These are phyloP conservation scores for Hyla sarda DNA, from an alignment of 2,113 vertebrate species.

Conservation along the genomic window DNA sequence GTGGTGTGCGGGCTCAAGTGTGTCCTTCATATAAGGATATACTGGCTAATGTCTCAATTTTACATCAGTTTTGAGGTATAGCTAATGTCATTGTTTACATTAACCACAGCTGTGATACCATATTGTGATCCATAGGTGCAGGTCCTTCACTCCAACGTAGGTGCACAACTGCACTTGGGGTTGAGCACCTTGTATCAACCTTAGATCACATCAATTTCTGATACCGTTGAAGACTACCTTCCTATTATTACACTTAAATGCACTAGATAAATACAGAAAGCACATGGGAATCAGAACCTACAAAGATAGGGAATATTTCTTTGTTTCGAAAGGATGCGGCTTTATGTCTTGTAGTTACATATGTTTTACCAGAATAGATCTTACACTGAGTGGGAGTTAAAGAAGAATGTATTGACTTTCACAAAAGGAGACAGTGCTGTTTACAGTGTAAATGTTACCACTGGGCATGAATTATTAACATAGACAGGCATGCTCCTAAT, in stretches of 20 bases:
- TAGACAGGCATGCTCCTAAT: constrained; percentile 35
- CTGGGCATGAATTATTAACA: constrained; percentile 46
- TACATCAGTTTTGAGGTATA: too few relatives aligned
- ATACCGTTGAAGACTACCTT: not conserved
- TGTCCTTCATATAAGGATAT: too few relatives aligned
- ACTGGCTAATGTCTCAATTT: too few relatives aligned
- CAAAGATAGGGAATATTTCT: not conserved
- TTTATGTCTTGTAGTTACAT: not conserved
- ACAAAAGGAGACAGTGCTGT: constrained; percentile 14
- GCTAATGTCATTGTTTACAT: too few relatives aligned
- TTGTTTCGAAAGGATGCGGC: not conserved
- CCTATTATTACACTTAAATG: not conserved
- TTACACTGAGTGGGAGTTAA: not conserved
- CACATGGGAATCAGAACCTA: too few relatives aligned
- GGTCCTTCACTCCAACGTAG: too few relatives aligned
- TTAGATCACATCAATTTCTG: too few relatives aligned
- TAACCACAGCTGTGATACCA: too few relatives aligned
- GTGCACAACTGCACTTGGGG: too few relatives aligned
- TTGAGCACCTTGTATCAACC: too few relatives aligned
- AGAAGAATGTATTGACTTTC: constrained; percentile 24
- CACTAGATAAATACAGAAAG: not conserved
- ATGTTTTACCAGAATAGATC: constrained; percentile 2
- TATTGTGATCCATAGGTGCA: too few relatives aligned
- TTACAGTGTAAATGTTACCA: constrained; percentile 20
- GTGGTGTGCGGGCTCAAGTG: too few relatives aligned